These are phyloP conservation scores for Halocynthia aurantium DNA, from an alignment of 23 tunicate species.

Conservation along the genomic window DNA sequence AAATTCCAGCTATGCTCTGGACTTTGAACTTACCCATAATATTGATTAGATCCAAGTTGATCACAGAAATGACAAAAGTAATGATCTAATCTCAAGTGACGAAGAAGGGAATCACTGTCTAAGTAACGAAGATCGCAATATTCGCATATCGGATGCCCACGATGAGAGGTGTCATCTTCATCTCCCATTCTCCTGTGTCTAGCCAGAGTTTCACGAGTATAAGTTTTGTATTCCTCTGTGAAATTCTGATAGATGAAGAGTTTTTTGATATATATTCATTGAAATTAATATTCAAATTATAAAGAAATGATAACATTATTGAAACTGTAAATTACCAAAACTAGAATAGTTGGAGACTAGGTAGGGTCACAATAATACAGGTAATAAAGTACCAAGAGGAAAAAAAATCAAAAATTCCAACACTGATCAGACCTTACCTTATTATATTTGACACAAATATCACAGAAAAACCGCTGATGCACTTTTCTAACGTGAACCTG, in stretches of 20 bases:
- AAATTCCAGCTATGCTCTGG: neutral
- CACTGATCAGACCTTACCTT: slow-evolving; percentile 6
- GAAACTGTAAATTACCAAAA: neutral
- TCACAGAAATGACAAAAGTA: slow-evolving; percentile 91
- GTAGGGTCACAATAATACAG: neutral
- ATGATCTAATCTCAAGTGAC: slow-evolving; percentile 68
- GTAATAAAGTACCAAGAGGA: neutral
- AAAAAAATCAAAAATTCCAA: neutral
- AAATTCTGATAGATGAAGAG: slow-evolving; percentile 24
- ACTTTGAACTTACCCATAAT: slow-evolving; percentile 24
- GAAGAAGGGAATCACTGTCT: slow-evolving; percentile 69
- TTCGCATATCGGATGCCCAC: slow-evolving; percentile 84
- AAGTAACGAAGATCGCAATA: slow-evolving; percentile 71
- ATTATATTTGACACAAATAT: slow-evolving; percentile 65
- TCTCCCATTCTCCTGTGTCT: slow-evolving; percentile 80
- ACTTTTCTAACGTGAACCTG: slow-evolving; percentile 68
- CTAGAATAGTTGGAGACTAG: neutral
- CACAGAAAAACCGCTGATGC: slow-evolving; percentile 67
- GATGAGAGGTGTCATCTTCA: slow-evolving; percentile 78
- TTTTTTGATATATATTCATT: neutral
- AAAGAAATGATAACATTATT: neutral
- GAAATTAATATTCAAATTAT: neutral
- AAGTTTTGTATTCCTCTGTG: slow-evolving; percentile 73
- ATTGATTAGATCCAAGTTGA: slow-evolving; percentile 55
- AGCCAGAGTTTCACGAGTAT: slow-evolving; percentile 75